Base-by-base conservation (phyloP, 2,797 vertebrate genomes). In the Coreius guichenoti region DNA sequence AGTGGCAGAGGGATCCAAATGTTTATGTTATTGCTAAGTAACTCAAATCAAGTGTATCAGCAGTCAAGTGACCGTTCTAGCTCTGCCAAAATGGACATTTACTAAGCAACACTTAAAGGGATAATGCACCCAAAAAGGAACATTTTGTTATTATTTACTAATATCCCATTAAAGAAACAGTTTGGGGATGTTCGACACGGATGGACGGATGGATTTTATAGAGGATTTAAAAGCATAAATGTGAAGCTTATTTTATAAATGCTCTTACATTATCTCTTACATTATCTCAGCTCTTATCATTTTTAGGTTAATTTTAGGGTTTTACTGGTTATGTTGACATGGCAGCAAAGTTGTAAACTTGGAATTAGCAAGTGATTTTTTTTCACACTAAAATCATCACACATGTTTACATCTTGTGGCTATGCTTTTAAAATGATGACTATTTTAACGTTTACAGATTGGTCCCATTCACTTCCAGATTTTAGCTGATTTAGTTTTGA, bases 1-100 rank as follows among this genome's bases (percentile, higher is more conserved):
- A 84, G 49, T 69, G 49, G 63, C 61, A 67, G 65, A n/a, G 26
- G 47, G 33, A 69, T 70, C 36, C 8, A 84, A 83, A 76, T 83
- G 83, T 84, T 84, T 69, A 84, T 31, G 45, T 31, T n/a, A 36
- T 45, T 78, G 43, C 47, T 56, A 31, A 79, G 51, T 78, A 31
- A 70, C 75, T 77, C 49, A 70, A 79, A 26, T 29, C 17, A 29
- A 82, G 36, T 8, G 36, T 43, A 31, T 26, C 47, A 78, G 65
- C 49, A 61, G 26, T 58, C 17, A 84, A 33, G 19, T 69, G 82
- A 13, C 4, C 5, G 8, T 29, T 78, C 29, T 36, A 23, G 23
- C 31, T 69, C 39, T 63, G 14, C 56, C 58, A 67, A 79, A 39
- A 79, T 63, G 36, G 56, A 75, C 21, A 36, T 74, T 51, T 8